Percentiles rank a stretch among this genome's conserved stretches.
Evolutionary conservation across 1,140 invertebrate species (phyloP).

Genomic region (Oedothorax gibbosus): DNA sequence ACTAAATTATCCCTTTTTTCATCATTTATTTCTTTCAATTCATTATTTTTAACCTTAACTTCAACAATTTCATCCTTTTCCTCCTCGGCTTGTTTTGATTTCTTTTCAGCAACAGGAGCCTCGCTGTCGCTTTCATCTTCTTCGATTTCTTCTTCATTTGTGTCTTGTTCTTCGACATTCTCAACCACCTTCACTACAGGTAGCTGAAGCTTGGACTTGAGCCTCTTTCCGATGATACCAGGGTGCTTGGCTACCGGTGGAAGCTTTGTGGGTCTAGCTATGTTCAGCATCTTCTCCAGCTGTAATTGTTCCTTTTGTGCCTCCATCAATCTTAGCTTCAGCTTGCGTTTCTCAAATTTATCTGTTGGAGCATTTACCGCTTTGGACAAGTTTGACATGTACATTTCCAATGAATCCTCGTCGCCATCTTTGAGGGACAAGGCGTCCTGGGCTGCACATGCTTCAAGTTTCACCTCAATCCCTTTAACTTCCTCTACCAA

Average conservation of each 20-base stretch:
- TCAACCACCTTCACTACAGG: neutral
- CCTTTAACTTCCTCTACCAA: slow-evolving; percentile 73
- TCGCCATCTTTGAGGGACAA: slow-evolving; percentile 64
- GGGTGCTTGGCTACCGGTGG: slow-evolving; percentile 67
- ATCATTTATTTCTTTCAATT: neutral
- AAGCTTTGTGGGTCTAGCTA: slow-evolving; percentile 80
- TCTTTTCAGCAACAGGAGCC: neutral
- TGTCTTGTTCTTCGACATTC: neutral
- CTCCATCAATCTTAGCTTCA: slow-evolving; percentile 75
- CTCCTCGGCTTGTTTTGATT: neutral
- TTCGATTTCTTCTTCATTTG: slow-evolving; percentile 25
- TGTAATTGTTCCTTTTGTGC: slow-evolving; percentile 78
- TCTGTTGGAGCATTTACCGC: slow-evolving; percentile 68
- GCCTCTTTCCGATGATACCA: slow-evolving; percentile 44
- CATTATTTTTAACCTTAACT: neutral
- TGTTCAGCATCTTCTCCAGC: slow-evolving; percentile 79
- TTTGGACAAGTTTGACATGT: slow-evolving; percentile 70
- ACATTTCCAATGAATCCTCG: slow-evolving; percentile 69
- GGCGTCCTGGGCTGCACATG: slow-evolving; percentile 17
- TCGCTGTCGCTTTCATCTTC: slow-evolving; percentile 41
- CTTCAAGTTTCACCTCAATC: slow-evolving; percentile 73
- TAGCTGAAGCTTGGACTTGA: slow-evolving; percentile 19
- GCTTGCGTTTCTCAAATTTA: slow-evolving; percentile 55
- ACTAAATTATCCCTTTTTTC: neutral
- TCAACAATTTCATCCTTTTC: neutral